Evolutionary conservation across 1,140 invertebrate genomes (phyloP).

Genomic region (Dryas iulia): DNA sequence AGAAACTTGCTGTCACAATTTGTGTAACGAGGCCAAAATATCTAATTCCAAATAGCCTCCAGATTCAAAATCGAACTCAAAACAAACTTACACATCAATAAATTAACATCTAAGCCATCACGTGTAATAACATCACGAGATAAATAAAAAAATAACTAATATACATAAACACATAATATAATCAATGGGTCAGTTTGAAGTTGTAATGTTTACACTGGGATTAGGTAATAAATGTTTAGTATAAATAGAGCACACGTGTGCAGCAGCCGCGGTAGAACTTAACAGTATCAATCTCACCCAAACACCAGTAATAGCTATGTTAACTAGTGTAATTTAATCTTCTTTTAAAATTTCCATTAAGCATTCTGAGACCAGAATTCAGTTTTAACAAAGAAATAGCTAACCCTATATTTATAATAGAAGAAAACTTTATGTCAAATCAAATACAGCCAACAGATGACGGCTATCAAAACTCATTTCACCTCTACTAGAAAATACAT

Average conservation of each 20-base stretch:
- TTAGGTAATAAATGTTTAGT: slow-evolving; percentile 7
- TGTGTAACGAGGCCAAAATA: no score
- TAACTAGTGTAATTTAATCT: background rate
- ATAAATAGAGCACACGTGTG: slow-evolving; percentile 17
- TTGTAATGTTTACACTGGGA: background rate
- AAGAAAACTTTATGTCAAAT: no score
- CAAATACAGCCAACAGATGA: no score
- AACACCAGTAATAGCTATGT: background rate
- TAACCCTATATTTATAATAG: no score
- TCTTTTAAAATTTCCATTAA: background rate
- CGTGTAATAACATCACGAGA: background rate
- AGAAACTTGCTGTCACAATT: no score
- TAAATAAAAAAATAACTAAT: background rate
- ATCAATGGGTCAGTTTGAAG: background rate
- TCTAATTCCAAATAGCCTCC: no score
- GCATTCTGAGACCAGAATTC: background rate
- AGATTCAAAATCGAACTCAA: no score
- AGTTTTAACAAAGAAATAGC: no score
- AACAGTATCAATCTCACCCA: slow-evolving; percentile 3
- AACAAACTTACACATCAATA: no score
- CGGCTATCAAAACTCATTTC: no score
- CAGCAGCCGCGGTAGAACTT: background rate
- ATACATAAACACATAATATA: background rate
- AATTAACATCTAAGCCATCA: no score
- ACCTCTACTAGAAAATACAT: no score